A percentile compares a stretch with the other conserved stretches of the same genome.
phyloP scores from a whole-genome alignment of 2,113 vertebrate species.

The Candoia aspera region DNA sequence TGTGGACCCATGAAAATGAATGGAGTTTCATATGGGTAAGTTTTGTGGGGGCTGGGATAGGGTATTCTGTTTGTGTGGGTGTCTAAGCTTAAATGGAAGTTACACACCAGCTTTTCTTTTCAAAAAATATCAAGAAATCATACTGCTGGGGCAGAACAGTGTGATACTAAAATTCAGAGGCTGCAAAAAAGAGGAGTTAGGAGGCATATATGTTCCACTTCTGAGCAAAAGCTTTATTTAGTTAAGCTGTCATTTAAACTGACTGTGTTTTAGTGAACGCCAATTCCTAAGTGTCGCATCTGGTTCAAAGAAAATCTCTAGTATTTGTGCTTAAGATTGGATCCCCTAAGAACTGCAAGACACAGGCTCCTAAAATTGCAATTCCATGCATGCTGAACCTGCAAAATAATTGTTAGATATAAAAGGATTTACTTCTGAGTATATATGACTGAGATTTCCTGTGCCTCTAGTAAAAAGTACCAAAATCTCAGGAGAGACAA shows the following conservation, averaged over 20 bases:
- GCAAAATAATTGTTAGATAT: not conserved
- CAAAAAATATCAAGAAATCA: not conserved
- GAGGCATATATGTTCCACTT: not conserved
- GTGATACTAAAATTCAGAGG: not conserved
- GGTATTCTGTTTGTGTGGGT: not conserved
- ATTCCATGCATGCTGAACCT: not conserved
- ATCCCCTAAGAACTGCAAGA: not conserved
- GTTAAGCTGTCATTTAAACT: not conserved
- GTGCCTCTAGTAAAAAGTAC: not conserved
- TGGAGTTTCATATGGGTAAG: not conserved
- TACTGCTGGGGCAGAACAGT: not conserved
- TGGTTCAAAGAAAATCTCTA: not conserved
- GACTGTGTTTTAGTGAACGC: not conserved
- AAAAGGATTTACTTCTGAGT: not conserved
- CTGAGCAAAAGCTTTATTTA: not conserved
- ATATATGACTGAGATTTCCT: not conserved
- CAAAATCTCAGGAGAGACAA: not conserved
- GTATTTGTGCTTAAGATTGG: not conserved
- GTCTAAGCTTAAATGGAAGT: not conserved
- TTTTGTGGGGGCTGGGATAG: not conserved
- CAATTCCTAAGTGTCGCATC: not conserved
- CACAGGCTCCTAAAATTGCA: not conserved
- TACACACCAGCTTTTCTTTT: not conserved
- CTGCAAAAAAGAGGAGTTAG: not conserved
- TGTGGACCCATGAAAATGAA: not conserved